Conservation (phyloP, 2,797 vertebrate genomes). For the Enteromius afrohamiltoni region DNA sequence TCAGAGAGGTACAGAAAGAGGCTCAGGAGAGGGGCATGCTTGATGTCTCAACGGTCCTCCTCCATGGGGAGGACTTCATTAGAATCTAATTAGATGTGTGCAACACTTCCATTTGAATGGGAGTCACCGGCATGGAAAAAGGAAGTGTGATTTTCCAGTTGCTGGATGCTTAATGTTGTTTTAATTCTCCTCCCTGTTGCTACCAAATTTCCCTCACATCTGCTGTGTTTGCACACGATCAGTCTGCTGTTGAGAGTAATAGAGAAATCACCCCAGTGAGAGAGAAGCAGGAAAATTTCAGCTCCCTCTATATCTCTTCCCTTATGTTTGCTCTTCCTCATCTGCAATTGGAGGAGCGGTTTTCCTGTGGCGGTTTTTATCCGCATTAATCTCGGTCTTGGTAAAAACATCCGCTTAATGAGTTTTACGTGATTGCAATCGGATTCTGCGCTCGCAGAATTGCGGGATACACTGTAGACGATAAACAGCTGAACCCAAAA, state of each 20-base stretch:
- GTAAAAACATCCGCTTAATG: slow-evolving; percentile 56
- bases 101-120: slow-evolving; percentile 57
- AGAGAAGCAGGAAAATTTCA: slow-evolving; percentile 42
- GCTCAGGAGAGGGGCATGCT: slow-evolving; percentile 37
- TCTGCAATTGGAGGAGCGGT: slow-evolving; percentile 37
- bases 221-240: slow-evolving; percentile 64
- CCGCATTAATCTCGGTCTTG: slow-evolving; percentile 53
- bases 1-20: slow-evolving; percentile 26
- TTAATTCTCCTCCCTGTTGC: slow-evolving; percentile 70
- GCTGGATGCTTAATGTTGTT: slow-evolving; percentile 60
- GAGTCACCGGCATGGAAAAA: slow-evolving; percentile 56
- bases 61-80: slow-evolving; percentile 56
- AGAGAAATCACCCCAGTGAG: slow-evolving; percentile 61
- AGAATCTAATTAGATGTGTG: slow-evolving; percentile 64
- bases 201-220: slow-evolving; percentile 67
- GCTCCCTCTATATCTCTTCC: slow-evolving; percentile 21
- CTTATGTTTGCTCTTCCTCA: slow-evolving; percentile 43
- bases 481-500: slow-evolving; percentile 35
- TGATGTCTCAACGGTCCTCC: slow-evolving; percentile 53
- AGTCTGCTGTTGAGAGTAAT: slow-evolving; percentile 60
- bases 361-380: slow-evolving; percentile 42
- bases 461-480: slow-evolving; percentile 39
- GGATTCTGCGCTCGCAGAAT: slow-evolving; percentile 41
- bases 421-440: slow-evolving; percentile 47
- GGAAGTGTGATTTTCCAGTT: slow-evolving; percentile 64